Base-by-base conservation (phyloP, 2,113 vertebrate genomes). In the Hucho hucho region DNA sequence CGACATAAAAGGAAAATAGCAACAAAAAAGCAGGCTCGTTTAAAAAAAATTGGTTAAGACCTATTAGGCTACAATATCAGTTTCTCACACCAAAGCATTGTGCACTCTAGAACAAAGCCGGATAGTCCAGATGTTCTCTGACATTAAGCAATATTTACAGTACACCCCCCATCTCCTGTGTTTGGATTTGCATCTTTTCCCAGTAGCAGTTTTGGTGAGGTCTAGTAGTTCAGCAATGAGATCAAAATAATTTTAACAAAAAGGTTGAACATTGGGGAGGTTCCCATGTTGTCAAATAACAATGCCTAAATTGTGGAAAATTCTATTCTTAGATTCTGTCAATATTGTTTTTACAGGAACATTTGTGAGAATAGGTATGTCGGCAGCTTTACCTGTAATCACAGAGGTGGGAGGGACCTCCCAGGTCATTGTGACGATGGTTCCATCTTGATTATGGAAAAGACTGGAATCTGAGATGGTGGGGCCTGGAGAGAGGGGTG, bases 391-490 rank as follows among this genome's bases (percentile, higher is more conserved):
- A 92, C 92, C 92, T 87, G 92, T 92, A 66, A 92, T 84, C 9
- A 93, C 20, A 47, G 91, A 89, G 11, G 79, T 83, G 16, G 78
- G 73, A 6, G 88, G 91, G 63, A 89, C 86, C 69, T 90, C 84
- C 92, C 92, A 93, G 59, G 85, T 87, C 80, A 93, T 75, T 0
- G 84, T 93, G 81, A 89, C 46, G 22, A 90, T 47, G 26, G 89
- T 91, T 18, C 82, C 73, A 20, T 88, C 71, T 49, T 64, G 18
- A 70, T 91, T 91, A 13, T 68, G 63, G 65, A 87, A 82, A 82
- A 90, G 63, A 75, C 87, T 78, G 82, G 79, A 92, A 86, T 81
- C 61, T 43, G 88, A 91, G 82, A 93, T 89, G 0, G 77, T 64
- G 12, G 91, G 92, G 1, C 86, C 92, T 93, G 84, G 46, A 79